Percentiles rank a stretch among this genome's conserved stretches.
These are phyloP conservation scores for Dioctria rufipes DNA, from an alignment of 2,888 invertebrate species.

Conservation along the genomic window DNA sequence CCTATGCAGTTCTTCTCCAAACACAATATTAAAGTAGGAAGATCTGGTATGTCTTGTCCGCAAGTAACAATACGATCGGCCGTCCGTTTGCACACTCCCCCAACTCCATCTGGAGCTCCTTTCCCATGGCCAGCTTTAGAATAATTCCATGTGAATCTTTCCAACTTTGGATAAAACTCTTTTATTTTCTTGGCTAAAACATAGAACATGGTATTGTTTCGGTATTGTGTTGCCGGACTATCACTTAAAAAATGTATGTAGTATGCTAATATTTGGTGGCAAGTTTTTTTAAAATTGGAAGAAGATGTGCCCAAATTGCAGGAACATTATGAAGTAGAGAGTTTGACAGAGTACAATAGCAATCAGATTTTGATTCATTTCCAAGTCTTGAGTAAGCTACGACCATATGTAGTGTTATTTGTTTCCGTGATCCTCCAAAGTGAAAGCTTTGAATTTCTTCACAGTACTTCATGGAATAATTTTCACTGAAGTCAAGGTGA, in stretches of 20 bases:
- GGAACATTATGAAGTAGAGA: neutral
- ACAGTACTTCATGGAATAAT: constrained; percentile 16
- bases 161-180: neutral
- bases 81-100: too few species aligned
- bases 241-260: constrained; percentile 28
- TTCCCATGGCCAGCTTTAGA: constrained; percentile 8
- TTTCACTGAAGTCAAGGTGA: constrained; percentile 33
- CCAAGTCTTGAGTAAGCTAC: neutral
- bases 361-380: too few species aligned
- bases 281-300: constrained; percentile 13
- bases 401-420: constrained; percentile 10
- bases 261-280: neutral
- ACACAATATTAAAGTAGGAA: too few species aligned
- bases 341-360: neutral
- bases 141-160: constrained; percentile 12
- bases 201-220: constrained; percentile 10
- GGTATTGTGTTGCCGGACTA: neutral
- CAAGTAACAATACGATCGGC: too few species aligned
- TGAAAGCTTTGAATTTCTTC: constrained; percentile 23
- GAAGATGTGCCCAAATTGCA: constrained; percentile 28
- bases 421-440: constrained; percentile 30
- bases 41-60: too few species aligned
- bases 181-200: neutral
- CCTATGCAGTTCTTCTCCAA: too few species aligned
- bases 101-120: neutral